Percentiles rank a stretch among this genome's conserved stretches.
Conservation (phyloP, 2,888 invertebrate species). For the Liodrosophila aerea region DNA sequence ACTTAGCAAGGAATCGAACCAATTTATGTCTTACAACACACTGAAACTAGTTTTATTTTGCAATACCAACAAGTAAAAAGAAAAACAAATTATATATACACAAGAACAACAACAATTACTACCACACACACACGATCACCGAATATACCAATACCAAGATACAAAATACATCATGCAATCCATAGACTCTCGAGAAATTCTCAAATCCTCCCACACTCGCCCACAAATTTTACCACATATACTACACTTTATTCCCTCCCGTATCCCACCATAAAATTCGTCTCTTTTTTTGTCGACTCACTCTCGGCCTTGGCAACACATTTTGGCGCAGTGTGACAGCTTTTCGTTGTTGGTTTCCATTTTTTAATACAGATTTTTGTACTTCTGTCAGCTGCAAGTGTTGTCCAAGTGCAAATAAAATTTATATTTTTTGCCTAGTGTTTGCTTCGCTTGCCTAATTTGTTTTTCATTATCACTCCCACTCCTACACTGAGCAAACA, state of each 20-base stretch:
- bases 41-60: conserved; percentile 44
- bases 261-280: conserved; percentile 24
- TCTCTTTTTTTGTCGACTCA: too few species aligned
- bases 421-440: conserved; percentile 32
- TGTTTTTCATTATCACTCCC: conserved; percentile 64
- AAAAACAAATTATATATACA: conserved; percentile 33
- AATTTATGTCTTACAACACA: conserved; percentile 9
- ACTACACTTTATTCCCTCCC: conserved; percentile 8
- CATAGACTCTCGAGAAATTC: conserved; percentile 31
- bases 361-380: conserved; percentile 8
- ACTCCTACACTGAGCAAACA: conserved; percentile 16
- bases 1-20: too few species aligned
- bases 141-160: conserved; percentile 16
- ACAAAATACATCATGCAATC: conserved; percentile 56
- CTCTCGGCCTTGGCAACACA: conserved; percentile 50
- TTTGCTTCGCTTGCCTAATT: conserved; percentile 60
- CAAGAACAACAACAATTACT: conserved; percentile 27
- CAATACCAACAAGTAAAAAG: conserved; percentile 32
- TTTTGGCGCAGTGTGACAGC: conserved; percentile 59
- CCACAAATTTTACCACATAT: conserved; percentile 24
- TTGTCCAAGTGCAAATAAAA: conserved; percentile 59
- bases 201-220: conserved; percentile 10
- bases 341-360: conserved; percentile 31
- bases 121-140: conserved; percentile 9
- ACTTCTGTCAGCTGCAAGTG: conserved; percentile 68